These are phyloP conservation scores for Spatulosminthurus flaviceps DNA, from an alignment of 2,888 invertebrate genomes.

Conservation along the genomic window DNA sequence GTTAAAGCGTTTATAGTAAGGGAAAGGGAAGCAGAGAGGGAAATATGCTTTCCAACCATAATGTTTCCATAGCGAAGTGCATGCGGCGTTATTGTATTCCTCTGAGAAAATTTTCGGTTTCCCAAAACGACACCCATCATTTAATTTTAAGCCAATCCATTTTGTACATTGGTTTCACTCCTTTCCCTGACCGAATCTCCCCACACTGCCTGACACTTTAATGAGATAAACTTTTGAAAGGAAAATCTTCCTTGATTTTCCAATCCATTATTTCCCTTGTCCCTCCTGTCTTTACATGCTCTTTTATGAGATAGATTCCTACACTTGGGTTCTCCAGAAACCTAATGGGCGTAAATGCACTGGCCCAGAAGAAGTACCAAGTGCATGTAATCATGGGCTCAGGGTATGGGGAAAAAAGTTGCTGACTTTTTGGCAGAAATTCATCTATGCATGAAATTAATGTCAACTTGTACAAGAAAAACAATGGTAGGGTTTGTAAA, in stretches of 20 bases:
- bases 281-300: not conserved
- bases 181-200: not conserved
- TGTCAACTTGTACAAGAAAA: not conserved
- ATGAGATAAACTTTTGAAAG: slow-evolving; percentile 15
- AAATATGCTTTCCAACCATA: too few species aligned
- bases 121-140: too few species aligned
- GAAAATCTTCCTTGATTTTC: slow-evolving; percentile 12
- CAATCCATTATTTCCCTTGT: not conserved
- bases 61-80: too few species aligned
- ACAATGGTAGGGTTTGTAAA: not conserved
- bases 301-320: not conserved
- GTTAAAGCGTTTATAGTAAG: too few species aligned
- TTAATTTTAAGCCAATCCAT: not conserved
- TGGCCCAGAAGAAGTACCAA: too few species aligned
- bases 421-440: not conserved
- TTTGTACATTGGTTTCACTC: not conserved
- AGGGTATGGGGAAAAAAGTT: too few species aligned
- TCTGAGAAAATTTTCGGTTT: too few species aligned
- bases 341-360: too few species aligned
- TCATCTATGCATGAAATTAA: slow-evolving; percentile 3
- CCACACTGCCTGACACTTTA: slow-evolving; percentile 8
- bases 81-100: too few species aligned
- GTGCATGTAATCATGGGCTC: too few species aligned
- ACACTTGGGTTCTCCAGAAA: too few species aligned
- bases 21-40: too few species aligned